phyloP scores from a whole-genome alignment of 1,140 invertebrate species.

The Trichonephila clavipes region DNA sequence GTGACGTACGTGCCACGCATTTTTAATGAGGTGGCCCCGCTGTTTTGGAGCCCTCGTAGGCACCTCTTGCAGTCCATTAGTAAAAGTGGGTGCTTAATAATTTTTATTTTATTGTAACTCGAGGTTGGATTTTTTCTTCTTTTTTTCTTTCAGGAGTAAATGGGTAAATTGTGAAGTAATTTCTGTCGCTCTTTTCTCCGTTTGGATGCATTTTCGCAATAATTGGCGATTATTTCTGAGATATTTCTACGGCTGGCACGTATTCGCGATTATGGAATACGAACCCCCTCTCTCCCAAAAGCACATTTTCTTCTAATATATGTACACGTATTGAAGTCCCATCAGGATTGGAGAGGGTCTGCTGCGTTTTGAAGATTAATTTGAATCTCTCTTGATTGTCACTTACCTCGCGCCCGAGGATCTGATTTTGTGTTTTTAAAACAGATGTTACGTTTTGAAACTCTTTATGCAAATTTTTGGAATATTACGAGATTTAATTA shows the following conservation, averaged over 20 bases:
- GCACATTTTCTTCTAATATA: conserved; percentile 25
- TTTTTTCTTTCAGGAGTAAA: background rate
- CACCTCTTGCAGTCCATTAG: conserved; percentile 62
- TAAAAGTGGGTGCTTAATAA: conserved; percentile 72
- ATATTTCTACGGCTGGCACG: conserved; percentile 40
- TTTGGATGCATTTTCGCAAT: conserved; percentile 62
- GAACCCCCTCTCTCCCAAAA: background rate
- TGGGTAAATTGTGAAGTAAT: conserved; percentile 73
- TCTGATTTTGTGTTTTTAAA: background rate
- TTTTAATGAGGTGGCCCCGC: conserved; percentile 61
- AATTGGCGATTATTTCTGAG: conserved; percentile 68
- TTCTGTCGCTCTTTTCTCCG: conserved; percentile 40
- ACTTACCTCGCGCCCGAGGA: background rate
- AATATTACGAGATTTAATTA: too few relatives aligned
- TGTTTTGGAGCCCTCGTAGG: background rate
- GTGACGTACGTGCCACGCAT: conserved; percentile 72
- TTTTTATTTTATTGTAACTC: conserved; percentile 73
- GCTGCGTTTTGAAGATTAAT: conserved; percentile 1
- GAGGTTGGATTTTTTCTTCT: conserved; percentile 21
- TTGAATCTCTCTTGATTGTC: background rate
- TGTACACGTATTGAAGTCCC: background rate
- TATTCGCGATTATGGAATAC: conserved; percentile 34
- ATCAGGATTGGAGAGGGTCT: background rate
- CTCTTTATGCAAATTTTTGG: background rate
- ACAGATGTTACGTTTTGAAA: background rate